Conservation (phyloP, 2,797 vertebrate genomes). For the Apogon talboti region DNA sequence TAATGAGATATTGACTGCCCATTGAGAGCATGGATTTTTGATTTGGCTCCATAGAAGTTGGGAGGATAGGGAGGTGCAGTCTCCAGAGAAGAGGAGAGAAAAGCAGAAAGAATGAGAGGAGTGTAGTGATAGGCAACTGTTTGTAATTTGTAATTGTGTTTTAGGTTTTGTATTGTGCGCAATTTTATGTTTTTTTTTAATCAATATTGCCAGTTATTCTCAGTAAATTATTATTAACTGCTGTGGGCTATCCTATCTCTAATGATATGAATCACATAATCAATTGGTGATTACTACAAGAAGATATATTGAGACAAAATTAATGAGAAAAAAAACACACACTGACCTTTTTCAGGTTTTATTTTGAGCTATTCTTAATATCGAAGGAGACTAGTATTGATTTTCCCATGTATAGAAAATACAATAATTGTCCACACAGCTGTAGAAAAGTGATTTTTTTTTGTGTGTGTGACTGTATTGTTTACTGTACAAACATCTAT, state of each 20-base stretch:
- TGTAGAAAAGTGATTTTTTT: no score
- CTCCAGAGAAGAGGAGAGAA: constrained; percentile 30
- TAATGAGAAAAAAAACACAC: background rate
- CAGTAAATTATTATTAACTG: constrained; percentile 9
- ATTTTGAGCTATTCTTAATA: no score
- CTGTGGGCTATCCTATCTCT: background rate
- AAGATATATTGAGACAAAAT: background rate
- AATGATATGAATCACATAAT: constrained; percentile 6
- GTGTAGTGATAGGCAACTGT: constrained; percentile 17
- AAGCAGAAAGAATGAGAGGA: constrained; percentile 11
- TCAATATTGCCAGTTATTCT: background rate
- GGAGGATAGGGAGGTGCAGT: constrained; percentile 54
- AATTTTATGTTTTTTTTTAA: background rate
- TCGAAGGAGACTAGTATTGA: background rate
- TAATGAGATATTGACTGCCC: constrained; percentile 89
- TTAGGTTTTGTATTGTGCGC: constrained; percentile 22
- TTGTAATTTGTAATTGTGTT: constrained; percentile 23
- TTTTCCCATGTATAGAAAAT: background rate
- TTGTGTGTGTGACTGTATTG: background rate
- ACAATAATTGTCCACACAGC: background rate
- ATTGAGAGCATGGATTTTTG: constrained; percentile 87
- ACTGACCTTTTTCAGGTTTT: no score
- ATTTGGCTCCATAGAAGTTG: constrained; percentile 79
- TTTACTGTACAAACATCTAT: constrained; percentile 51
- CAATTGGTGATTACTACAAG: background rate